Evolutionary conservation across 2,113 vertebrate species (phyloP).

Genomic region (Urocolius indicus): DNA sequence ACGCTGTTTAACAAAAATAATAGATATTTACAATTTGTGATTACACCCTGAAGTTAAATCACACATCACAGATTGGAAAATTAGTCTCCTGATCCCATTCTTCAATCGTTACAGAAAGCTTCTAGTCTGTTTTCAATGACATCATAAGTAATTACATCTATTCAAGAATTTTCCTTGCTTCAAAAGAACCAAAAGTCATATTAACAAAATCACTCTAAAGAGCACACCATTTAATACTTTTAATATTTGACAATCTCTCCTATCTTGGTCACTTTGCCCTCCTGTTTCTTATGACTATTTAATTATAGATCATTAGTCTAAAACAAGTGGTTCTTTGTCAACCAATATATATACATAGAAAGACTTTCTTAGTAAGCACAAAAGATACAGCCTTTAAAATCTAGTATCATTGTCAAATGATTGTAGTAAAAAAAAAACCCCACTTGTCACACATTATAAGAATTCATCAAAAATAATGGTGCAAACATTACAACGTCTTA

Average conservation of each 20-base stretch:
- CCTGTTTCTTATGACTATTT: not conserved
- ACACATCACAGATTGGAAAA: not conserved
- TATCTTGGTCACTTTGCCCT: not conserved
- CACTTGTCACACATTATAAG: not conserved
- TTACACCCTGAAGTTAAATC: not conserved
- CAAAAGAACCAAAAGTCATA: not conserved
- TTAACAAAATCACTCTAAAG: not conserved
- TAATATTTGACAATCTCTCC: not conserved
- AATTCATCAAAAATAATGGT: not conserved
- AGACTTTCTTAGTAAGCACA: not conserved
- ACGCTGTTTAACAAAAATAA: not conserved
- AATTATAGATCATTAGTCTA: not conserved
- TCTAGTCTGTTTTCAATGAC: not conserved
- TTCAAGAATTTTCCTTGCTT: not conserved
- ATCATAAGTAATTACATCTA: not conserved
- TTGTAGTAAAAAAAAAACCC: not conserved
- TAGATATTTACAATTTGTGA: not conserved
- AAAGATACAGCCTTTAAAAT: not conserved
- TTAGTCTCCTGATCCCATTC: not conserved
- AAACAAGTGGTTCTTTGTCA: not conserved
- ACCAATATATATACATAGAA: not conserved
- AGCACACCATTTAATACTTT: not conserved
- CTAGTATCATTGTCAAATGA: not conserved
- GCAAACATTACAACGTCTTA: not conserved
- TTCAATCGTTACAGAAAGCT: not conserved